These are phyloP conservation scores for Yponomeuta malinellus DNA, from an alignment of 2,888 invertebrate genomes.

Conservation along the genomic window DNA sequence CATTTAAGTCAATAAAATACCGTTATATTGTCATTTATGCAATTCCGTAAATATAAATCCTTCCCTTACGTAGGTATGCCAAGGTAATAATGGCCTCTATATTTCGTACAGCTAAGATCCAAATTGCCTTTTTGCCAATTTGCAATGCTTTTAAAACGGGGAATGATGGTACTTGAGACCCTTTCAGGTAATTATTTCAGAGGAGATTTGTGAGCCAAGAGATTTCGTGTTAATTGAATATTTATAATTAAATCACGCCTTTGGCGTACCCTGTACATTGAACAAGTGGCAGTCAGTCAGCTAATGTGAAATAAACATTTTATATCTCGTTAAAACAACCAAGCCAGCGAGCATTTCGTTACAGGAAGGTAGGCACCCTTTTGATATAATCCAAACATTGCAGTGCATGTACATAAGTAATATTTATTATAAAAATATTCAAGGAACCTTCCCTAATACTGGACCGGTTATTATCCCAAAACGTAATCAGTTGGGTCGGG, in stretches of 20 bases:
- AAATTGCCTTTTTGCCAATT: not conserved
- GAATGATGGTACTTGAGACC: conserved; percentile 9
- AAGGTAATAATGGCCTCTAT: conserved; percentile 51
- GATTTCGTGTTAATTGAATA: conserved; percentile 7
- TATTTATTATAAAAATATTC: conserved; percentile 16
- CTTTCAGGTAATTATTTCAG: conserved; percentile 15
- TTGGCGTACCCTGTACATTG: not conserved
- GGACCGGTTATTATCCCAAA: conserved; percentile 60
- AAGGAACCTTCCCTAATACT: conserved; percentile 20
- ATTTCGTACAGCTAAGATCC: conserved; percentile 36
- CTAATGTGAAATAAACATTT: too few relatives aligned
- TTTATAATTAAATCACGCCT: not conserved
- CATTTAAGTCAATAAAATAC: conserved; percentile 67
- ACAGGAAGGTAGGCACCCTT: conserved; percentile 17
- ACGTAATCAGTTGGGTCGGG: conserved; percentile 73
- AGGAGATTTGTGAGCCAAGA: not conserved
- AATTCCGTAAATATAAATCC: conserved; percentile 70
- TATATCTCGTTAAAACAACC: not conserved
- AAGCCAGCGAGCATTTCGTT: conserved; percentile 16
- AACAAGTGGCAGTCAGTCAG: too few relatives aligned
- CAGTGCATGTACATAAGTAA: conserved; percentile 17
- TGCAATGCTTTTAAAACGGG: not conserved
- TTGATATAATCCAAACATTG: conserved; percentile 24
- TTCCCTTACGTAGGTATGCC: conserved; percentile 38
- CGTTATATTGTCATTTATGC: conserved; percentile 67